A percentile compares a stretch with the other conserved stretches of the same genome.
Evolutionary conservation across 2,888 invertebrate species (phyloP).

Genomic region (Ligdia adustata): DNA sequence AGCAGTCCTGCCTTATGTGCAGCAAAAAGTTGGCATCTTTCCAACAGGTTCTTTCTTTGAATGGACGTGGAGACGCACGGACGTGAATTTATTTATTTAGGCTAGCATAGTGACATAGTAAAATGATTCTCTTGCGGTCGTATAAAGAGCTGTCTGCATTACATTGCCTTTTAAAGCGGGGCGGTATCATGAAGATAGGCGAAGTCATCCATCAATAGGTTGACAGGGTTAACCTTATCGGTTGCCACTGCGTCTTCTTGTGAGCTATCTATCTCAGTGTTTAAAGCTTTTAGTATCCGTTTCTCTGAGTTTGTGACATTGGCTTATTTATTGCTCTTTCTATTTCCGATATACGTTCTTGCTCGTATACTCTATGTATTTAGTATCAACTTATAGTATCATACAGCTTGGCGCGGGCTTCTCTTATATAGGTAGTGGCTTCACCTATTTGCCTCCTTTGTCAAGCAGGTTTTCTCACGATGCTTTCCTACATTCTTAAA

Average conservation of each 20-base stretch:
- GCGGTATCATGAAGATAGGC: constrained; percentile 27
- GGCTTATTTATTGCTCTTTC: constrained; percentile 9
- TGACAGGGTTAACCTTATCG: constrained; percentile 50
- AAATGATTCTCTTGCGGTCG: constrained; percentile 29
- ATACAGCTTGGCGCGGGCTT: too few relatives aligned
- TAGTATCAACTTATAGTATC: too few relatives aligned
- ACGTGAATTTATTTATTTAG: constrained; percentile 64
- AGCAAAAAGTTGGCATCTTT: constrained; percentile 59
- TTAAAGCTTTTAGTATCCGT: constrained; percentile 24
- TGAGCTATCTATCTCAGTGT: constrained; percentile 34
- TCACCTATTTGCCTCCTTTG: too few relatives aligned
- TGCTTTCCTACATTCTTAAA: too few relatives aligned
- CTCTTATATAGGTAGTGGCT: too few relatives aligned
- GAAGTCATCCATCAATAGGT: constrained; percentile 34
- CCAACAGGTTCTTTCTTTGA: constrained; percentile 68
- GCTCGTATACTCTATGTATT: too few relatives aligned
- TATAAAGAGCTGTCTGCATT: constrained; percentile 32
- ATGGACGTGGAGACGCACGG: constrained; percentile 52
- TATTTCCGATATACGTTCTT: constrained; percentile 4
- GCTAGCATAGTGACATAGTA: constrained; percentile 57
- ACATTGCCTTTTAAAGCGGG: constrained; percentile 31
- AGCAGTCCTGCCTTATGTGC: constrained; percentile 51
- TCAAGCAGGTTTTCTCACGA: too few relatives aligned
- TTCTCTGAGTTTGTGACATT: constrained; percentile 26
- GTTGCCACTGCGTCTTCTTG: constrained; percentile 37